Conservation (phyloP, 1,140 invertebrate genomes). For the Amphibalanus amphitrite region DNA sequence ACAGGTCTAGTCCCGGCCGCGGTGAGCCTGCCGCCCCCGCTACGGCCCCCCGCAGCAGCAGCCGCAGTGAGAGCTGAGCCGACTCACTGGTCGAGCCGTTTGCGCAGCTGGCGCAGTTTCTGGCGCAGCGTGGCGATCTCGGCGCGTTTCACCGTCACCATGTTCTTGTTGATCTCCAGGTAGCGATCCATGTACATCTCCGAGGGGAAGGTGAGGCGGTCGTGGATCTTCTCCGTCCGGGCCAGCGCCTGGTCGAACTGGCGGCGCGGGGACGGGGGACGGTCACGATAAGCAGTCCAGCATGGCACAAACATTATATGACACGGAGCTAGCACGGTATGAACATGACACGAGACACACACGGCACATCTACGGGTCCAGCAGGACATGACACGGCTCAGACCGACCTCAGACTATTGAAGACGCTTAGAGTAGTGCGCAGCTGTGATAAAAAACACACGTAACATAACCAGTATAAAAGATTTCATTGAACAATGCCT, state of each 20-base stretch:
- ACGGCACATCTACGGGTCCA: too few species aligned
- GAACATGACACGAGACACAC: too few species aligned
- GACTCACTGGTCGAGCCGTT: conserved; percentile 28
- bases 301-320: too few species aligned
- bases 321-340: too few species aligned
- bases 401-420: too few species aligned
- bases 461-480: too few species aligned
- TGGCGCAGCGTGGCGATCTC: conserved; percentile 28
- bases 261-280: conserved; percentile 14
- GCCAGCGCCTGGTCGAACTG: conserved; percentile 30
- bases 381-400: too few species aligned
- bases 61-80: conserved; percentile 19
- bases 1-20: conserved; percentile 7
- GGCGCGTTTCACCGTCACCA: conserved; percentile 28
- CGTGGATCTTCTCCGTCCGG: conserved; percentile 33
- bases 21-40: conserved; percentile 9
- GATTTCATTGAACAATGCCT: too few species aligned
- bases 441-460: too few species aligned
- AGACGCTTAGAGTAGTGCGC: too few species aligned
- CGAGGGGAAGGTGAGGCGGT: conserved; percentile 32
- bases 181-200: conserved; percentile 34
- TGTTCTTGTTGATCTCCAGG: conserved; percentile 29
- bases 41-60: conserved; percentile 9
- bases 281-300: conserved; percentile 11
- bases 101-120: conserved; percentile 24